phyloP scores from a whole-genome alignment of 2,113 vertebrate species.

The Meleagris gallopavo region DNA sequence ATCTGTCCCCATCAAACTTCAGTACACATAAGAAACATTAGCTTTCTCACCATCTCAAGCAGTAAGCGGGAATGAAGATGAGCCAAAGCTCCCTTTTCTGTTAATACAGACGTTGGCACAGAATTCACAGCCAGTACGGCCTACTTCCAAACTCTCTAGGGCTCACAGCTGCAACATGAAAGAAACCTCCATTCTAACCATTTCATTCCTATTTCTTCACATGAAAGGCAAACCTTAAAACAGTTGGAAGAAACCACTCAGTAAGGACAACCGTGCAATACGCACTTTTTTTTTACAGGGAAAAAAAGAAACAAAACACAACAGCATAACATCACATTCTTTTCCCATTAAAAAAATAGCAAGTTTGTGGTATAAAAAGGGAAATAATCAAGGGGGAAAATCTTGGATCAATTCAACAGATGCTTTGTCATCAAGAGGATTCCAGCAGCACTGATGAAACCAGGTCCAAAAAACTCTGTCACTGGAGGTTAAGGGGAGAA shows the following conservation, averaged over 20 bases:
- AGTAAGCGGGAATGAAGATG: neutral
- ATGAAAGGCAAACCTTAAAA: neutral
- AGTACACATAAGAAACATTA: rapidly evolving
- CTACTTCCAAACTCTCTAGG: neutral
- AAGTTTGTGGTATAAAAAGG: neutral
- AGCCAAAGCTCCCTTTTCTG: neutral
- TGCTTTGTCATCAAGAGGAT: neutral
- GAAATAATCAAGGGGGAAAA: neutral
- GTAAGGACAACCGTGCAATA: neutral
- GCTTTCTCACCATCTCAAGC: neutral
- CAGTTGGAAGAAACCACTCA: neutral
- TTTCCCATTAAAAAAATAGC: neutral
- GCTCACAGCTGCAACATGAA: neutral
- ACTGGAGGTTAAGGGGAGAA: neutral
- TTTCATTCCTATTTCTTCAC: neutral
- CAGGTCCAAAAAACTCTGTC: neutral
- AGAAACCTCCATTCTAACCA: neutral
- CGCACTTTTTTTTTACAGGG: too few relatives aligned
- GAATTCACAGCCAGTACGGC: neutral
- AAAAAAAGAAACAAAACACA: too few relatives aligned
- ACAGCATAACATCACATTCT: neutral
- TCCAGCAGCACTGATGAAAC: neutral
- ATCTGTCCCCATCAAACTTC: neutral
- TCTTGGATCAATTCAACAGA: neutral
- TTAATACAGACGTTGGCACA: neutral